Conservation (phyloP, 2,797 vertebrate genomes). For the Valencia hispanica region DNA sequence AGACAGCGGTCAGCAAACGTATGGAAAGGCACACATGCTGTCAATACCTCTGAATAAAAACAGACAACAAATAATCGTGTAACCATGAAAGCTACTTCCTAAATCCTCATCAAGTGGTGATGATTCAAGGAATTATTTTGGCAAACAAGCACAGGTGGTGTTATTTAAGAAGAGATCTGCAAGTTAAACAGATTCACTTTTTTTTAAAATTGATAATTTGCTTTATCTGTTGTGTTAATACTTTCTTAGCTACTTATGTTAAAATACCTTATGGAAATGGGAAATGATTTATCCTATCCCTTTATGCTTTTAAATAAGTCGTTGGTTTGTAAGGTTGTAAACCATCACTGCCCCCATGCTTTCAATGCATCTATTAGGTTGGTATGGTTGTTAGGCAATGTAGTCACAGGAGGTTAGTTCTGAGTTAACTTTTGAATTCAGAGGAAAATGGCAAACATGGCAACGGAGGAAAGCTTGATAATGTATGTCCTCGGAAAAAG, state of each 20-base stretch:
- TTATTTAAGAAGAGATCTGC: neutral
- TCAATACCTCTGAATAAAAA: conserved; percentile 35
- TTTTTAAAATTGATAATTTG: neutral
- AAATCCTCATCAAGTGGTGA: neutral
- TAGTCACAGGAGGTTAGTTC: too few relatives aligned
- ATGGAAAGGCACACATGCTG: conserved; percentile 33
- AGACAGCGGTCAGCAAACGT: conserved; percentile 15
- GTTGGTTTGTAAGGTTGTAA: too few relatives aligned
- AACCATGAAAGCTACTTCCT: neutral
- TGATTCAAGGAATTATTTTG: neutral
- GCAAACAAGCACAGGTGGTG: neutral
- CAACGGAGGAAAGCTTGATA: too few relatives aligned
- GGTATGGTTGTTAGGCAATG: too few relatives aligned
- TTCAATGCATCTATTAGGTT: too few relatives aligned
- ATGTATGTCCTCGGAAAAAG: too few relatives aligned
- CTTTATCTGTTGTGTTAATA: neutral
- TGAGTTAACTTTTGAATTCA: too few relatives aligned
- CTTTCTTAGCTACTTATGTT: neutral
- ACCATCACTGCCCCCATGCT: too few relatives aligned
- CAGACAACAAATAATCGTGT: conserved; percentile 23
- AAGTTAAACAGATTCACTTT: neutral
- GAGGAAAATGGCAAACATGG: too few relatives aligned
- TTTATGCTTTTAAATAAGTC: neutral
- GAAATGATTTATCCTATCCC: neutral
- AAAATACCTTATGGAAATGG: neutral